phyloP scores from a whole-genome alignment of 1,140 invertebrate genomes.

The Proctacanthus coquilletti region DNA sequence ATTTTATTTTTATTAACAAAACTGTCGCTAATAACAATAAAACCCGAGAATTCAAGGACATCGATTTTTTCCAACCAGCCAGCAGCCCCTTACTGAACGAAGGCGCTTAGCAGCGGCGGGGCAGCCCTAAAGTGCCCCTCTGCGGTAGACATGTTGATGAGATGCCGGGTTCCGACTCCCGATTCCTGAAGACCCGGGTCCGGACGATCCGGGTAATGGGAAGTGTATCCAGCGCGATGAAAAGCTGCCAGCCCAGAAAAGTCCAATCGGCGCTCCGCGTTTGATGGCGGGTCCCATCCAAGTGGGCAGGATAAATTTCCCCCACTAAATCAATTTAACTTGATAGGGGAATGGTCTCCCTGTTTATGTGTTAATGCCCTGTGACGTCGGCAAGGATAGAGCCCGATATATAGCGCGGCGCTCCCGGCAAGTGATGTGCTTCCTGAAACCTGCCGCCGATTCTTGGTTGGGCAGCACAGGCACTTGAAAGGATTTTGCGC shows the following conservation, averaged over 20 bases:
- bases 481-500: no score
- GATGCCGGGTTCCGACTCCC: neutral
- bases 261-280: no score
- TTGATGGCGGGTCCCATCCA: neutral
- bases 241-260: neutral
- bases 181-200: neutral
- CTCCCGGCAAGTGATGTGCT: no score
- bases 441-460: no score
- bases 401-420: no score
- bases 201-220: neutral
- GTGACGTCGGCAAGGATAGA: no score
- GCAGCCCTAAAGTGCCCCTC: neutral
- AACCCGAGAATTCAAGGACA: slow-evolving; percentile 1
- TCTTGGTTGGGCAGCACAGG: no score
- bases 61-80: slow-evolving; percentile 1
- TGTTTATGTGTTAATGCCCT: no score
- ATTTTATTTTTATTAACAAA: slow-evolving; percentile 5
- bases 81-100: no score
- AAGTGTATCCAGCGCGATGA: neutral
- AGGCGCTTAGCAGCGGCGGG: no score
- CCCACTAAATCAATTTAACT: neutral
- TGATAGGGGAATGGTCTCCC: neutral
- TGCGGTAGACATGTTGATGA: neutral
- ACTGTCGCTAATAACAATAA: slow-evolving; percentile 5
- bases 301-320: neutral